Base-by-base conservation (phyloP, 2,113 vertebrate genomes). In the Bubo bubo region DNA sequence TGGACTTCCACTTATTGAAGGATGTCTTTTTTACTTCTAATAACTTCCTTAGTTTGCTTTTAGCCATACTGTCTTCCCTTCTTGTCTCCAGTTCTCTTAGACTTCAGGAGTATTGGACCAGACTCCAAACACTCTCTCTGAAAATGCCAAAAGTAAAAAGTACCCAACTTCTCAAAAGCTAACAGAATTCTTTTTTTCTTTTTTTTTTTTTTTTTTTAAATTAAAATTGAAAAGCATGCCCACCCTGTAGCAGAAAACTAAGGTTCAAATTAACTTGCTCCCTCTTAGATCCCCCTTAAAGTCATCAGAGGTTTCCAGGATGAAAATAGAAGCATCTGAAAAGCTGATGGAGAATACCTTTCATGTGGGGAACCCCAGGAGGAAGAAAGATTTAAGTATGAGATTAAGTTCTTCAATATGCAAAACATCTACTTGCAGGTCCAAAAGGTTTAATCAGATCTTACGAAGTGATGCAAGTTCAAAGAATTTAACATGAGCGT, bases 401-500 rank as follows among this genome's bases (percentile, higher is more conserved):
- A 79, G 30, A 23, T 85, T 5, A 50, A 80, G 30, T 41, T 80
- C 24, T 76, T 93, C 81, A 90, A 50, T n/a, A 95, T 71, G 56
- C 80, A 96, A 92, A 95, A 66, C 32, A 63, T 9, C 88, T 70
- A 62, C 88, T 80, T 28, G 4, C n/a, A 86, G 73, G n/a, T 92
- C 85, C 84, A 15, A 82, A 90, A 90, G 16, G 21, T 88, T 91
- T 85, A 71, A 95, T 95, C 83, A 94, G 59, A 70, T 71, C 59
- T 56, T 28, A 43, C 1, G 3, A 84, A 72, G 43, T 52, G 66
- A 71, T 10, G 35, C 13, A 74, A 83, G 41, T 86, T 94, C 64
- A 93, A 91, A 96, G 86, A 79, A 52, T 92, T 96, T 63, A 70
- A 88, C 45, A 32, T 26, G 14, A 76, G 34, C 41, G 5, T 64